Conservation (phyloP, 2,113 vertebrate genomes). For the Ciconia stormi region DNA sequence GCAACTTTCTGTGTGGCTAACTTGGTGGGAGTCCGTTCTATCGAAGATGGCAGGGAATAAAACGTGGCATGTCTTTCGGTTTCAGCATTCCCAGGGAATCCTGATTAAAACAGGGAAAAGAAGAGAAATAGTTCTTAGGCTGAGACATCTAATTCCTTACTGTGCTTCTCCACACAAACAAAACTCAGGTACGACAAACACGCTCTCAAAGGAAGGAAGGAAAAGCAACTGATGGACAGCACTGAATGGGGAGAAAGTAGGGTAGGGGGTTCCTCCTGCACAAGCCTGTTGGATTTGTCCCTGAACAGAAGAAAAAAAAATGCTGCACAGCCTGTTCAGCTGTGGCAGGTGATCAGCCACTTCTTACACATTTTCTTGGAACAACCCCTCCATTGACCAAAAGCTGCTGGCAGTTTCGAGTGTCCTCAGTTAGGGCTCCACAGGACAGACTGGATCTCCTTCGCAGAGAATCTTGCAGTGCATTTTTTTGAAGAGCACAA, state of each 20-base stretch:
- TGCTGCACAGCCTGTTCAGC: neutral
- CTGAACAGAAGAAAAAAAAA: neutral
- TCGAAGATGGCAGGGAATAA: slow-evolving; percentile 78
- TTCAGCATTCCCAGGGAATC: slow-evolving; percentile 80
- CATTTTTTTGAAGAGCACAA: neutral
- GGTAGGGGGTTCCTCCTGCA: neutral
- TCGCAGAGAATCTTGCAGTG: rapidly evolving
- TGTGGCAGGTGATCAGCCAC: neutral
- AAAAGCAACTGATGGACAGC: neutral
- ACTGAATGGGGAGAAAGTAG: rapidly evolving
- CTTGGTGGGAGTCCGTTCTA: slow-evolving; percentile 90
- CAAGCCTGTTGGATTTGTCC: neutral
- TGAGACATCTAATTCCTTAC: slow-evolving; percentile 7
- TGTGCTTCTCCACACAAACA: slow-evolving; percentile 8
- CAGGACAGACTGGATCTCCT: neutral
- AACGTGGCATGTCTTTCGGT: slow-evolving; percentile 74
- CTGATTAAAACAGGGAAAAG: slow-evolving; percentile 74
- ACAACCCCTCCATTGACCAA: neutral
- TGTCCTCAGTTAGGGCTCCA: neutral
- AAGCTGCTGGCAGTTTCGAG: neutral
- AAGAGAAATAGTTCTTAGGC: slow-evolving; percentile 58
- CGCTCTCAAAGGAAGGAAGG: neutral
- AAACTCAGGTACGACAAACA: neutral
- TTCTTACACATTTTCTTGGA: neutral
- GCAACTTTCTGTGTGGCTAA: slow-evolving; percentile 87